Percentiles rank a stretch among this genome's conserved stretches.
Evolutionary conservation across 1,140 invertebrate genomes (phyloP).

Genomic region (Geopemphigus sp.): DNA sequence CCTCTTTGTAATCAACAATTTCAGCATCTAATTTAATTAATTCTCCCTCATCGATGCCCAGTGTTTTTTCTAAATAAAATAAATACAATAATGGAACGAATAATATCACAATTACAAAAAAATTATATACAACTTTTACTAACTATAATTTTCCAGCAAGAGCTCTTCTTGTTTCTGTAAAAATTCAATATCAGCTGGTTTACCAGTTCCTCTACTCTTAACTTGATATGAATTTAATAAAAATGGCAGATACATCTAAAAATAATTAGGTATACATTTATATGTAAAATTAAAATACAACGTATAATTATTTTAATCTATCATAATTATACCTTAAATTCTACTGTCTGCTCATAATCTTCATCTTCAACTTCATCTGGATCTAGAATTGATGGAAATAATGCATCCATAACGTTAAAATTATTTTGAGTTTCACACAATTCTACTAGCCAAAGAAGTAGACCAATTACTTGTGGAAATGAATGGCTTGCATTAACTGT

Average conservation of each 20-base stretch:
- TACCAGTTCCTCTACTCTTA: slow-evolving; percentile 31
- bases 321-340: slow-evolving; percentile 24
- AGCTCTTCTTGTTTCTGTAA: slow-evolving; percentile 37
- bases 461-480: slow-evolving; percentile 46
- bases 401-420: slow-evolving; percentile 29
- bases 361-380: slow-evolving; percentile 24
- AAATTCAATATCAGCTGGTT: slow-evolving; percentile 21
- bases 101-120: not conserved
- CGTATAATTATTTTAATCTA: not conserved
- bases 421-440: slow-evolving; percentile 38
- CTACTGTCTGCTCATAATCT: slow-evolving; percentile 37
- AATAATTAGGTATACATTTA: not conserved
- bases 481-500: slow-evolving; percentile 46
- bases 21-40: slow-evolving; percentile 28
- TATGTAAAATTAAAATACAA: not conserved
- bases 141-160: slow-evolving; percentile 36
- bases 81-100: not conserved
- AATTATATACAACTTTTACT: not conserved
- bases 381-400: slow-evolving; percentile 37
- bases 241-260: slow-evolving; percentile 43
- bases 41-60: slow-evolving; percentile 18
- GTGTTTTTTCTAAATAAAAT: slow-evolving; percentile 22
- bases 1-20: not conserved
- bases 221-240: slow-evolving; percentile 45
- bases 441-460: slow-evolving; percentile 46